phyloP scores from a whole-genome alignment of 2,888 invertebrate species.

The Minunthozetes semirufus region DNA sequence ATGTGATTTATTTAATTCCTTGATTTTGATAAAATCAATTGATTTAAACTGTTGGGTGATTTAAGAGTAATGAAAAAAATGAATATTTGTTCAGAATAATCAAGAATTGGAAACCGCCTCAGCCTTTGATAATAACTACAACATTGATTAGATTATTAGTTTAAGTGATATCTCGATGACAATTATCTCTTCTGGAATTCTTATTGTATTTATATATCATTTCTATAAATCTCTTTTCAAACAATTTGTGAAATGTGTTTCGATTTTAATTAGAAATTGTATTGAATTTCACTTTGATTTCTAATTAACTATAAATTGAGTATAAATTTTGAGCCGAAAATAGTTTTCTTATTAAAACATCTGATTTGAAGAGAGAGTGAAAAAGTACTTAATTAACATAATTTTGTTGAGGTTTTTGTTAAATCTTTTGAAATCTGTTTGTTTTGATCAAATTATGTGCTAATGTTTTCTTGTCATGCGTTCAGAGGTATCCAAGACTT shows the following conservation, averaged over 20 bases:
- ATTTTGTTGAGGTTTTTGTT: not conserved
- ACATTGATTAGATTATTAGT: not conserved
- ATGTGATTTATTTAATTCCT: no score
- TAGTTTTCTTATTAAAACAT: not conserved
- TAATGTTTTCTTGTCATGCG: slow-evolving; percentile 21
- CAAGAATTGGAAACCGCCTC: slow-evolving; percentile 13
- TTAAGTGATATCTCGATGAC: slow-evolving; percentile 17
- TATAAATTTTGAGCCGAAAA: not conserved
- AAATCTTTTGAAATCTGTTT: not conserved
- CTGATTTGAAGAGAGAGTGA: not conserved
- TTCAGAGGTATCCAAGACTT: not conserved
- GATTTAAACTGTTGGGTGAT: not conserved
- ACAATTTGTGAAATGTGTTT: no score
- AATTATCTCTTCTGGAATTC: slow-evolving; percentile 6
- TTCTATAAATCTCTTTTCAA: no score
- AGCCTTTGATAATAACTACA: no score
- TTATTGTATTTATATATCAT: not conserved
- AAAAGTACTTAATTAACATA: not conserved
- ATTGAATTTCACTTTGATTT: no score
- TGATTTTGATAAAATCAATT: not conserved
- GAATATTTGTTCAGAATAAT: not conserved
- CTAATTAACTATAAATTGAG: no score
- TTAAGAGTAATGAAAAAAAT: not conserved
- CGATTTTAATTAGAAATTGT: no score
- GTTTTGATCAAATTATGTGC: not conserved